Conservation (phyloP, 2,113 vertebrate genomes). For the Barnardius zonarius region DNA sequence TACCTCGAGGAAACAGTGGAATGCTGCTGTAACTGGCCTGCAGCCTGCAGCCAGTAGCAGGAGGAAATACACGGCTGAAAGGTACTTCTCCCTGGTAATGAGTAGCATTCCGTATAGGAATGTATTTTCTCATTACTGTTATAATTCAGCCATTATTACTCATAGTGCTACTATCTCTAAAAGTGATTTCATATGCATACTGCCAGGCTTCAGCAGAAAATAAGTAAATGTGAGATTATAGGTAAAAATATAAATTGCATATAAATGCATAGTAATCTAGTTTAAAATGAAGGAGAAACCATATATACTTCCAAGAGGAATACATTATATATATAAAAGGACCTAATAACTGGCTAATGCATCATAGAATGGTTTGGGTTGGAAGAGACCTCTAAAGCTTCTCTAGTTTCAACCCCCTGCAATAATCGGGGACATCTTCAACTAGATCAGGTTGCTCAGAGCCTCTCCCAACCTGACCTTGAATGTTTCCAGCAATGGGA, state of each 20-base stretch:
- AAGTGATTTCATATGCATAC: background rate
- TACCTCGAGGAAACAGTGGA: no score
- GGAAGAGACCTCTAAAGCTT: background rate
- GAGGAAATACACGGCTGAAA: background rate
- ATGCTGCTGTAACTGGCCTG: background rate
- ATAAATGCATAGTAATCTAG: background rate
- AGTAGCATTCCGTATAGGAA: background rate
- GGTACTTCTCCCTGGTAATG: background rate
- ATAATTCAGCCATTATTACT: background rate
- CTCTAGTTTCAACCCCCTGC: background rate
- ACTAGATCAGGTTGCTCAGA: background rate
- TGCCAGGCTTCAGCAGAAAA: background rate
- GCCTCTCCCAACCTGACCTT: background rate
- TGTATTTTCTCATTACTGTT: background rate
- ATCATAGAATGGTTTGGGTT: background rate
- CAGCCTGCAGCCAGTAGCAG: background rate
- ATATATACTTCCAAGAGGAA: background rate
- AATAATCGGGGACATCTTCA: background rate
- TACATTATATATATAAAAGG: background rate
- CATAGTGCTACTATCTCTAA: background rate
- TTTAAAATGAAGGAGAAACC: background rate
- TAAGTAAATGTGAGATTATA: background rate
- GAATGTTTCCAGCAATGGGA: background rate
- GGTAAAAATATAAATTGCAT: background rate
- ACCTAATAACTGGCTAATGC: background rate